Evolutionary conservation across 2,888 invertebrate species (phyloP), one percentile per base, ranked within the genome.

Genomic region (Mesorhabditis belari): DNA sequence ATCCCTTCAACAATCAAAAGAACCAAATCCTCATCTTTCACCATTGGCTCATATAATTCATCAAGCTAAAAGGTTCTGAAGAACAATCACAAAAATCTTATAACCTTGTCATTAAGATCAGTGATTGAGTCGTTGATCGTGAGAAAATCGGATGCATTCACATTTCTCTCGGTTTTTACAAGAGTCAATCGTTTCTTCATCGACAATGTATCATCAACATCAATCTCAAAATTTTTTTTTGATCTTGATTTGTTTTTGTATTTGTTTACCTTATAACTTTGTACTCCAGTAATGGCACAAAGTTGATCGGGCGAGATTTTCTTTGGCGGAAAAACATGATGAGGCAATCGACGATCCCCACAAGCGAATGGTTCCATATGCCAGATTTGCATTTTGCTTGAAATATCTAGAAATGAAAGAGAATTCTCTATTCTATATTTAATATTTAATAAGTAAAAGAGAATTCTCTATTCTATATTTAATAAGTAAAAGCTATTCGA

Each of bases 281-380:
- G 89, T 9, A 93, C 91, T 23, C 93, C 92, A 28, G 90, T 88
- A 79, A 85, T 83, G 68, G 84, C 87, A 44, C 69, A 69, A 57
- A 95, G 84, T 62, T 89, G 86, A 0, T 88, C 86, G 0, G 91
- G 73, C 1, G 86, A 82, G 23, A 94, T 69, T 73, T 86, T 89
- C 79, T 88, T 83, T 2, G 89, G 89, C 1, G 93, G 93, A 73
- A 86, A 85, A 58, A 85, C 86, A 73, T 92, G 90, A 80, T 93
- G 91, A 77, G 91, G 89, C 68, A 88, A 81, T 35, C 91, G 86
- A 83, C 91, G 92, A 82, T 94, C 91, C n/a, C 75, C 79, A 28
- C 72, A 73, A 66, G 85, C 84, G 51, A 85, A 85, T 67, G 85
- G 84, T 70, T 89, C 87, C 90, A 93, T 92, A 77, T 87, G 90